Percentiles rank a stretch among this genome's conserved stretches.
These are phyloP conservation scores for Lepus townsendii DNA, from an alignment of 2,797 vertebrate genomes.

Conservation along the genomic window DNA sequence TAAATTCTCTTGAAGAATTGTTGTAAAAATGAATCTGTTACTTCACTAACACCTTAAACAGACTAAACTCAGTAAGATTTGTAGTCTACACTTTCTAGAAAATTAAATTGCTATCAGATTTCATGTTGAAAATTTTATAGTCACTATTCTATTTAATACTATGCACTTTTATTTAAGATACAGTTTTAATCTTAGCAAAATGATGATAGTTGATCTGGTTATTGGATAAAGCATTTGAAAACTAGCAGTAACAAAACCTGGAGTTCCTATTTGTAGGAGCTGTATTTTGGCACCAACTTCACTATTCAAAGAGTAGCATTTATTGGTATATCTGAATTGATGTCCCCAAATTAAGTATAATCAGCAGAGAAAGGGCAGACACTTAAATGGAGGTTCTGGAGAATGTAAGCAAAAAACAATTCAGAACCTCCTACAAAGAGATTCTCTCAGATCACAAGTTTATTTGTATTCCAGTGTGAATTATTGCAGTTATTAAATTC, in stretches of 20 bases:
- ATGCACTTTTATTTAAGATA: background rate
- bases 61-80: background rate
- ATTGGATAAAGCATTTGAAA: background rate
- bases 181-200: background rate
- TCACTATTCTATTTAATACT: background rate
- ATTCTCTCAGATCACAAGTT: background rate
- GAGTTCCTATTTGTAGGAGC: rapidly evolving
- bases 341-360: background rate
- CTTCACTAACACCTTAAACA: background rate
- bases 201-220: background rate
- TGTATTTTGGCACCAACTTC: background rate
- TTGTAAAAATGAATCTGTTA: background rate
- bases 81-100: background rate
- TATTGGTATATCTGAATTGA: background rate
- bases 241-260: background rate
- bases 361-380: background rate
- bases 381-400: background rate
- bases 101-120: slow-evolving; percentile 5
- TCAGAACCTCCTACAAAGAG: background rate
- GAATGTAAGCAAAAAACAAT: background rate
- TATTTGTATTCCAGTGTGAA: background rate
- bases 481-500: too few relatives aligned
- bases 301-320: background rate
- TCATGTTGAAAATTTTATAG: background rate
- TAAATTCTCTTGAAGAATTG: background rate